These are phyloP conservation scores for Cheirogaleus major DNA, from an alignment of 2,797 vertebrate species.

Conservation along the genomic window DNA sequence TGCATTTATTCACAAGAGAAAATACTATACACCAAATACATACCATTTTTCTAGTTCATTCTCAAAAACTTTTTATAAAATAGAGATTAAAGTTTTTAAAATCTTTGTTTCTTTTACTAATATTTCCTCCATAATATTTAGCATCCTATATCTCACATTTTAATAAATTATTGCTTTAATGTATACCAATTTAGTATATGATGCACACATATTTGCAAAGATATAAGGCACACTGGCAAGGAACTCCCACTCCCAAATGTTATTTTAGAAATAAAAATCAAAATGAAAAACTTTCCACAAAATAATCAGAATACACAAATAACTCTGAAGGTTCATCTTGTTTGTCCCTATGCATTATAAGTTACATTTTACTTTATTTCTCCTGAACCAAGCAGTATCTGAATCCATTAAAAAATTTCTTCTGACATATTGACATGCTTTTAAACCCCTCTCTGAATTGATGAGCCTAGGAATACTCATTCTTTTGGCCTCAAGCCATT, in stretches of 20 bases:
- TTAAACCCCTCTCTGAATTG: neutral
- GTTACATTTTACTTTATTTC: neutral
- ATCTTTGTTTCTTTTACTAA: slow-evolving; percentile 14
- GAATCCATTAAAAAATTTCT: neutral
- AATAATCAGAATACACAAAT: neutral
- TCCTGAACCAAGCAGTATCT: neutral
- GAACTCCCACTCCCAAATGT: neutral
- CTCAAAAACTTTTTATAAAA: neutral
- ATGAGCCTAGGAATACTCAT: neutral
- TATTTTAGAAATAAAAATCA: slow-evolving; percentile 13
- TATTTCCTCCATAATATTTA: neutral
- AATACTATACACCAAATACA: neutral
- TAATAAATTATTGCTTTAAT: slow-evolving; percentile 3
- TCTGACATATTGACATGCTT: neutral
- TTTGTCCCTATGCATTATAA: neutral
- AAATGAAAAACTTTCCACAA: neutral
- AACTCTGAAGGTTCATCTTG: neutral
- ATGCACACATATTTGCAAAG: neutral
- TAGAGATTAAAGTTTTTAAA: neutral
- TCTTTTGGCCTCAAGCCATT: neutral
- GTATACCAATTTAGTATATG: neutral
- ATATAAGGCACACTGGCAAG: neutral
- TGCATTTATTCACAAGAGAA: neutral
- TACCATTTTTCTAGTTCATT: neutral
- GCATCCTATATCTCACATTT: neutral